phyloP scores from a whole-genome alignment of 1,140 invertebrate genomes.

The Ctenoplectra terminalis region DNA sequence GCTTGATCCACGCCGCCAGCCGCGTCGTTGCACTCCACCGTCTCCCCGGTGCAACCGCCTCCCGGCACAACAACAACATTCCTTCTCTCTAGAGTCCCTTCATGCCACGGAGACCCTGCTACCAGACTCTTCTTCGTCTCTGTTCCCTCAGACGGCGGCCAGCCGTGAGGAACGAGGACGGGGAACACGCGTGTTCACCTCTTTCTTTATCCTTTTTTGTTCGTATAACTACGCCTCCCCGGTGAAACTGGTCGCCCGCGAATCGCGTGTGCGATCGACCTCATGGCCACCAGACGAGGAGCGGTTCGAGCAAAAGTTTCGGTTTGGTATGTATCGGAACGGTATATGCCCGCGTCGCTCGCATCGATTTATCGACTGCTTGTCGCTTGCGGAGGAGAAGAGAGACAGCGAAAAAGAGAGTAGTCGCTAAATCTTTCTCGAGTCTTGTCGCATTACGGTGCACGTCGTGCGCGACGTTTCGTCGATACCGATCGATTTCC shows the following conservation, averaged over 20 bases:
- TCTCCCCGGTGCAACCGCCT: slow-evolving; percentile 71
- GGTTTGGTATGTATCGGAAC: slow-evolving; percentile 3
- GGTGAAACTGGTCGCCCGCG: slow-evolving; percentile 62
- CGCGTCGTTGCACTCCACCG: slow-evolving; percentile 53
- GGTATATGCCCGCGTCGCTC: background rate
- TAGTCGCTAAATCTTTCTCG: background rate
- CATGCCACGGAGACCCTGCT: slow-evolving; percentile 74
- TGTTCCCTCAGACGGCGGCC: slow-evolving; percentile 15
- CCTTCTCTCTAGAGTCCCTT: slow-evolving; percentile 76
- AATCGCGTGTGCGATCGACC: slow-evolving; percentile 64
- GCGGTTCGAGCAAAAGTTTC: background rate
- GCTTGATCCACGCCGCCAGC: slow-evolving; percentile 66
- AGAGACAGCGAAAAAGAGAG: background rate
- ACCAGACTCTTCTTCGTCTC: slow-evolving; percentile 70
- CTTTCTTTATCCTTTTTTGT: background rate
- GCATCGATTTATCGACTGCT: slow-evolving; percentile 30
- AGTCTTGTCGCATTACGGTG: background rate
- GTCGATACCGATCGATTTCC: background rate
- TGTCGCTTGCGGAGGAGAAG: background rate
- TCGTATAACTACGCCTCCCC: background rate
- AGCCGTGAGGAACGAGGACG: slow-evolving; percentile 28
- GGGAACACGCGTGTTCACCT: slow-evolving; percentile 6
- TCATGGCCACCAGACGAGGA: slow-evolving; percentile 54
- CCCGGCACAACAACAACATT: slow-evolving; percentile 81
- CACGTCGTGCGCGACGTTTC: background rate